These are phyloP conservation scores for Lepidotrigona ventralis DNA, from an alignment of 1,140 invertebrate species.

Conservation along the genomic window DNA sequence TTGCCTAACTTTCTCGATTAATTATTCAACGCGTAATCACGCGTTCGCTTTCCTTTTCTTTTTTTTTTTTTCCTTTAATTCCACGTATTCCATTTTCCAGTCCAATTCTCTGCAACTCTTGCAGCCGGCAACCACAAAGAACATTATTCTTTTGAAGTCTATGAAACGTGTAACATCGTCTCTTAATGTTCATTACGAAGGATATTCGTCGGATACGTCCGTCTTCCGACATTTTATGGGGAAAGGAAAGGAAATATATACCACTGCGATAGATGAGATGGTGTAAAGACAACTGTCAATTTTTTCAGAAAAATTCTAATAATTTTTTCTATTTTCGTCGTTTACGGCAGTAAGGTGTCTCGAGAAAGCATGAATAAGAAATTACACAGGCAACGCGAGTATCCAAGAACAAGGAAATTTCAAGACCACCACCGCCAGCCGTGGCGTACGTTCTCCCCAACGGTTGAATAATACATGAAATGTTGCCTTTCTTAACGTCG, in stretches of 20 bases:
- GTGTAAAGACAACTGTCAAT: neutral
- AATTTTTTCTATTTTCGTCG: neutral
- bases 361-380: neutral
- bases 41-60: slow-evolving; percentile 23
- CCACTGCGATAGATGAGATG: neutral
- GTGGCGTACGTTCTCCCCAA: too few relatives aligned
- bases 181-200: neutral
- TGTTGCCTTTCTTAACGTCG: slow-evolving; percentile 28
- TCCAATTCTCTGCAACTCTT: neutral
- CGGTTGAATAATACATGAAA: slow-evolving; percentile 39
- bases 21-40: slow-evolving; percentile 58
- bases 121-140: neutral
- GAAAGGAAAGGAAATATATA: neutral
- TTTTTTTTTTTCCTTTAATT: neutral
- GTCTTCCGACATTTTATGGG: neutral
- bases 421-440: neutral
- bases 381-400: neutral
- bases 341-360: neutral
- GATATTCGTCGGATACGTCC: too few relatives aligned
- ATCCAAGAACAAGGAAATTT: slow-evolving; percentile 6
- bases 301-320: neutral
- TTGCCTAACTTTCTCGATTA: slow-evolving; percentile 37
- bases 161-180: neutral
- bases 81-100: neutral
- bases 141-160: neutral